Conservation (phyloP, 2,888 invertebrate species). For the Brachynemurus nebulosus region DNA sequence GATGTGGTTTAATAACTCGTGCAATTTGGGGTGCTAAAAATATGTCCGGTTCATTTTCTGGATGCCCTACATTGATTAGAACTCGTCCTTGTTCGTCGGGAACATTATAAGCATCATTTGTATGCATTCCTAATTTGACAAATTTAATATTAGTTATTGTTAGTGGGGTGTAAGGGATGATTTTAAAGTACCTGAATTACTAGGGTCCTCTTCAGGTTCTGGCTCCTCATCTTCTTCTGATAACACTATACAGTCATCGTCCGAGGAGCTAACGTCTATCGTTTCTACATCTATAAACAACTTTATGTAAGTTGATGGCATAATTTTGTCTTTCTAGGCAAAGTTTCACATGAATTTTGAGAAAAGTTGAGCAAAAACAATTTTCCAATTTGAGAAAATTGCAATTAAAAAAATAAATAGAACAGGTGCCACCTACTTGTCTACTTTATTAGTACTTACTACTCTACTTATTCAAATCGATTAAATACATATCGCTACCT, state of each 20-base stretch:
- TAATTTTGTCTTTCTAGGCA: too few relatives aligned
- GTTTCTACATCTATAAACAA: constrained; percentile 35
- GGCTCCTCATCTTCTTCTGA: constrained; percentile 71
- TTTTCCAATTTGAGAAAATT: background rate
- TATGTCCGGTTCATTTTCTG: constrained; percentile 78
- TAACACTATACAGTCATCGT: constrained; percentile 77
- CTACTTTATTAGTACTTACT: too few relatives aligned
- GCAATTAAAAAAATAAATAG: too few relatives aligned
- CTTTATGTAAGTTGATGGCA: too few relatives aligned
- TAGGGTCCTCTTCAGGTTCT: constrained; percentile 73
- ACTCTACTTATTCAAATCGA: too few relatives aligned
- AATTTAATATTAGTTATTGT: background rate
- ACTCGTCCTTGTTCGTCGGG: constrained; percentile 87
- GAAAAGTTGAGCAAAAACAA: background rate
- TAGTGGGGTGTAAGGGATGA: background rate
- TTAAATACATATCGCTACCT: too few relatives aligned
- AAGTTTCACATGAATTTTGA: too few relatives aligned
- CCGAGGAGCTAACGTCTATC: constrained; percentile 61
- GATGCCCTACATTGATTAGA: constrained; percentile 85
- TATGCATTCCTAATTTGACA: constrained; percentile 55
- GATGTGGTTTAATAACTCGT: constrained; percentile 87
- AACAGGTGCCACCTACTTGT: too few relatives aligned
- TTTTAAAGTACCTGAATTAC: constrained; percentile 56
- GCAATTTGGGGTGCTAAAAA: constrained; percentile 86
- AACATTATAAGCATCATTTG: constrained; percentile 81